These are phyloP conservation scores for Podiceps cristatus DNA, from an alignment of 2,113 vertebrate genomes.

Conservation along the genomic window DNA sequence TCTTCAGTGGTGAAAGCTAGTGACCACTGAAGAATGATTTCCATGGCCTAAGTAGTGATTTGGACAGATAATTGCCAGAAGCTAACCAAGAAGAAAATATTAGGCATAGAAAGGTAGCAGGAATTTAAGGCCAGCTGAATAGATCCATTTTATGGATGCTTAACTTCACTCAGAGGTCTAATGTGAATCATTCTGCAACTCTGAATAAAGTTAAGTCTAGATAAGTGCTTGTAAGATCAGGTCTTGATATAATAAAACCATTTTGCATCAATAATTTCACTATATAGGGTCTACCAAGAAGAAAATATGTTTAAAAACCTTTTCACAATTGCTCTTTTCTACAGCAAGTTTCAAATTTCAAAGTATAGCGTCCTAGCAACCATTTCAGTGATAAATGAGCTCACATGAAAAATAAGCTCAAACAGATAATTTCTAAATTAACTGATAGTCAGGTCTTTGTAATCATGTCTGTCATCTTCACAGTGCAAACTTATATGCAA, in stretches of 20 bases:
- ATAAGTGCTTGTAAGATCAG: background rate
- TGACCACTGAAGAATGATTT: constrained; percentile 1
- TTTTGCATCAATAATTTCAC: constrained; percentile 6
- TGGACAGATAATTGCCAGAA: background rate
- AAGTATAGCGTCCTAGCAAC: background rate
- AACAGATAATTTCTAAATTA: background rate
- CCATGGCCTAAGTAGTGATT: background rate
- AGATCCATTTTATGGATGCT: background rate
- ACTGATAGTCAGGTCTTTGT: background rate
- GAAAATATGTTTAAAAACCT: background rate
- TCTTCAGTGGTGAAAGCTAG: background rate
- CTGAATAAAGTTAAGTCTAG: background rate
- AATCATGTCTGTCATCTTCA: background rate
- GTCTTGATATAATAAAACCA: background rate
- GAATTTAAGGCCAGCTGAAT: background rate
- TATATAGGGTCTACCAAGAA: background rate
- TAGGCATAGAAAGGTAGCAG: background rate
- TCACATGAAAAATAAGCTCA: background rate
- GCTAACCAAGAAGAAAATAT: background rate
- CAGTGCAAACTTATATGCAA: background rate
- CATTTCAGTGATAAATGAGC: background rate
- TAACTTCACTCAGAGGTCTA: background rate
- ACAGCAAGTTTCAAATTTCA: constrained; percentile 16
- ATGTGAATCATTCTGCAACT: background rate
- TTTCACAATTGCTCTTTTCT: background rate